These are phyloP conservation scores for Platanista minor DNA, from an alignment of 2,113 vertebrate genomes.

Conservation along the genomic window DNA sequence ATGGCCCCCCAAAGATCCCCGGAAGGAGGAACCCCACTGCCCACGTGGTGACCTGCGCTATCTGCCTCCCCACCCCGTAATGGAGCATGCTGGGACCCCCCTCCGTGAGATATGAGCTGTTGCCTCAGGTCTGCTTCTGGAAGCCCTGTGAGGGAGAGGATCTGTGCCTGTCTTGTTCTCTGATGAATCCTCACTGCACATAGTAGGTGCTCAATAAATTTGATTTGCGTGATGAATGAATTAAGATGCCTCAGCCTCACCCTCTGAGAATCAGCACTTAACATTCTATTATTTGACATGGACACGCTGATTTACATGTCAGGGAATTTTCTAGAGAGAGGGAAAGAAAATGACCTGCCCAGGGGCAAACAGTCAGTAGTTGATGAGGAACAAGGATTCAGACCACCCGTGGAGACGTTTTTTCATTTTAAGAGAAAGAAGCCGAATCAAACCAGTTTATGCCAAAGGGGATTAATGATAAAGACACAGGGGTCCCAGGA, in stretches of 20 bases:
- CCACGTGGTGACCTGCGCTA: background rate
- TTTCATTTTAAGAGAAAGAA: background rate
- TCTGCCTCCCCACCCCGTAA: too few species aligned
- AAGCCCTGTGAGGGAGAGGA: background rate
- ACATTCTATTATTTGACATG: rapidly evolving
- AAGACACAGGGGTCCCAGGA: background rate
- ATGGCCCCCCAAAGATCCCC: background rate
- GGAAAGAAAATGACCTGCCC: background rate
- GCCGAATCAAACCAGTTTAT: too few species aligned
- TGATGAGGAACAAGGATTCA: background rate
- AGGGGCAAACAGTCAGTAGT: background rate
- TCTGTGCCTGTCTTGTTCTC: background rate
- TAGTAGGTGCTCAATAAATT: background rate
- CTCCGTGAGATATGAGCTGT: background rate
- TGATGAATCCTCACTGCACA: background rate
- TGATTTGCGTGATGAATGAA: background rate
- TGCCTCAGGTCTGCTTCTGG: background rate
- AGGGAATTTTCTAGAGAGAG: background rate
- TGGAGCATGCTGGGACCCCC: rapidly evolving
- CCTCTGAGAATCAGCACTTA: background rate
- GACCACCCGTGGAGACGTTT: background rate
- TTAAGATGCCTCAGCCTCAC: too few species aligned
- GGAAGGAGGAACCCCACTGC: background rate
- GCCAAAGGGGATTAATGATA: too few species aligned
- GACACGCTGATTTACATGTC: background rate